Evolutionary conservation across 2,888 invertebrate species (phyloP).

Genomic region (Xestoiulus laeticollis): DNA sequence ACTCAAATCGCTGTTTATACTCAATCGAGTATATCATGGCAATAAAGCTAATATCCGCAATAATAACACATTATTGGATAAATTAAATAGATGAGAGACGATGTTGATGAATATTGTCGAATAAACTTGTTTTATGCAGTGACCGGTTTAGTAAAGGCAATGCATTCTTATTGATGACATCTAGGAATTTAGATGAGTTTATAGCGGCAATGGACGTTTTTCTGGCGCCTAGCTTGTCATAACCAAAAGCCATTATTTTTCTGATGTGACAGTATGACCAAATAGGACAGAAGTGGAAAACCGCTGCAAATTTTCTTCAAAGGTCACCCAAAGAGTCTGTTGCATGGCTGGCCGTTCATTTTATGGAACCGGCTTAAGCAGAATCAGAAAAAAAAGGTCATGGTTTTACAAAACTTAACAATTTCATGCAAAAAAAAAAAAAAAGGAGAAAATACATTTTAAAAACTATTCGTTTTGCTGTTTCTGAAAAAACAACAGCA

Average conservation of each 20-base stretch:
- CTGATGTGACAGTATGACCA: background rate
- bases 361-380: background rate
- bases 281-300: background rate
- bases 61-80: background rate
- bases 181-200: background rate
- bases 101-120: background rate
- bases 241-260: background rate
- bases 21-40: no score
- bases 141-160: background rate
- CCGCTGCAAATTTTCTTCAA: background rate
- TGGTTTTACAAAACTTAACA: background rate
- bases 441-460: background rate
- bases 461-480: background rate
- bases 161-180: background rate
- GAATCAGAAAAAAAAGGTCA: background rate
- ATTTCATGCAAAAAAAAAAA: background rate
- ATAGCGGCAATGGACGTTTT: background rate
- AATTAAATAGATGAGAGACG: background rate
- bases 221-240: slow-evolving; percentile 26
- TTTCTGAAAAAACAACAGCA: background rate
- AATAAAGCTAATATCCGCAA: background rate
- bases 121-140: background rate
- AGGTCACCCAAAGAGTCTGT: background rate
- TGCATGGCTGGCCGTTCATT: background rate
- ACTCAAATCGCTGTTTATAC: no score